Conservation (phyloP, 2,797 vertebrate species). For the Lindbergichthys nudifrons region DNA sequence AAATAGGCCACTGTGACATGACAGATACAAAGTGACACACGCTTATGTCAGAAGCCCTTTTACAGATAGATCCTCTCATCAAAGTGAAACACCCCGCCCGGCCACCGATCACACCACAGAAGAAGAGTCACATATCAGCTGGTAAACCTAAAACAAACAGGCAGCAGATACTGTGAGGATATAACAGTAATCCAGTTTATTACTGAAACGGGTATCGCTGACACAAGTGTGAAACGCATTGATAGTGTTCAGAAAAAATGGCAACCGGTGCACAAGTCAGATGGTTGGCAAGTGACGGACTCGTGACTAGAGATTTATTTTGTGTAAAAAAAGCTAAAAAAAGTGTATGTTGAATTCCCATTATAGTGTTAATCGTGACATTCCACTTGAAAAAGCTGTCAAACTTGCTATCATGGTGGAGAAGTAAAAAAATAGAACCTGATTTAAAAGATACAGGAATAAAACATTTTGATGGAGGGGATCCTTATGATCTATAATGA, state of each 20-base stretch:
- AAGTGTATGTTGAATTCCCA: too few species aligned
- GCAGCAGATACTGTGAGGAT: constrained; percentile 21
- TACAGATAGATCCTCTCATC: not conserved
- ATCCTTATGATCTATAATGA: too few species aligned
- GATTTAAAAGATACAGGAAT: too few species aligned
- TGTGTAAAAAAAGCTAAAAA: too few species aligned
- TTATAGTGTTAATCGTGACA: too few species aligned
- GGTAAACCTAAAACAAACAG: constrained; percentile 31
- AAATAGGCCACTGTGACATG: constrained; percentile 27
- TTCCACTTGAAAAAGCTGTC: too few species aligned
- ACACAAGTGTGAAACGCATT: constrained; percentile 22
- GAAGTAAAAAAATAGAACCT: too few species aligned
- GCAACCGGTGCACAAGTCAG: not conserved
- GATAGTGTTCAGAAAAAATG: constrained; percentile 8
- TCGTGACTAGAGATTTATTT: too few species aligned
- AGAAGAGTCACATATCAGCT: constrained; percentile 26
- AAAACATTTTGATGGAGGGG: too few species aligned
- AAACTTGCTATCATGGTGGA: too few species aligned
- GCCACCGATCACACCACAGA: constrained; percentile 1
- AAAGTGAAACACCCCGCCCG: not conserved
- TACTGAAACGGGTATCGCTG: constrained; percentile 3
- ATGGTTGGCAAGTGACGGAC: constrained; percentile 7
- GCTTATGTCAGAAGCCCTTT: constrained; percentile 41
- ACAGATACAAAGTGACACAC: constrained; percentile 38
- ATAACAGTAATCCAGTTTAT: constrained; percentile 13